Evolutionary conservation across 2,888 invertebrate genomes (phyloP).

Genomic region (Netelia virgata): DNA sequence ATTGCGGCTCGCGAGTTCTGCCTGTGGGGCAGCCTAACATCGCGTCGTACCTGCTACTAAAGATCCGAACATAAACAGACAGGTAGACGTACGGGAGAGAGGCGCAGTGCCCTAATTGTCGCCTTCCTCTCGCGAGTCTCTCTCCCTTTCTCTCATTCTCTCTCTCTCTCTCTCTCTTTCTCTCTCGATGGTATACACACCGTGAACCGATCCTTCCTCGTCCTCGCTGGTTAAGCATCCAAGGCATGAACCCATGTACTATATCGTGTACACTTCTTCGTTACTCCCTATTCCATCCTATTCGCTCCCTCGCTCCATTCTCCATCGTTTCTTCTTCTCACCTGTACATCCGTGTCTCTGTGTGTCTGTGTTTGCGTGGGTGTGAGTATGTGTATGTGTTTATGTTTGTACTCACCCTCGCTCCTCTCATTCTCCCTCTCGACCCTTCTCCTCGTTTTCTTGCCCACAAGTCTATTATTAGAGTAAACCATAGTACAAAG

Average conservation of each 20-base stretch:
- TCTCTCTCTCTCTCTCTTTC: conserved; percentile 30
- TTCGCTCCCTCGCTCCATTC: conserved; percentile 3
- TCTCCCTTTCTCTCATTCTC: conserved; percentile 21
- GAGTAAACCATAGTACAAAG: conserved; percentile 51
- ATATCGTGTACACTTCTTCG: conserved; percentile 27
- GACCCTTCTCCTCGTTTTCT: conserved; percentile 14
- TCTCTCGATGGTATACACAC: conserved; percentile 2
- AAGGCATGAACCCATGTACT: conserved; percentile 44
- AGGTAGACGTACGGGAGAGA: conserved; percentile 70
- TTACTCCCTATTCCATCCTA: conserved; percentile 3
- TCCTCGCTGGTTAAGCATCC: conserved; percentile 59
- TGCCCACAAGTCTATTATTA: conserved; percentile 63
- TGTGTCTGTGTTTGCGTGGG: conserved; percentile 2
- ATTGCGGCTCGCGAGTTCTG: conserved; percentile 15
- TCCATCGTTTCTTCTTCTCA: conserved; percentile 25
- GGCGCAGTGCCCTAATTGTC: conserved; percentile 83
- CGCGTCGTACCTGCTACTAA: conserved; percentile 64
- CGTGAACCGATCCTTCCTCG: conserved; percentile 47
- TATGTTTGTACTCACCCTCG: conserved; percentile 39
- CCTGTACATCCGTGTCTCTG: background rate
- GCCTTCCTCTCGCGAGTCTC: conserved; percentile 77
- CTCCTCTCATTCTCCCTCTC: conserved; percentile 52
- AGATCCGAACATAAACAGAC: conserved; percentile 68
- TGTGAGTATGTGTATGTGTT: background rate
- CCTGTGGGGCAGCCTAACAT: conserved; percentile 39